Evolutionary conservation across 2,888 invertebrate species (phyloP), one percentile per base, ranked within the genome.

Genomic region (Meteorus colon): DNA sequence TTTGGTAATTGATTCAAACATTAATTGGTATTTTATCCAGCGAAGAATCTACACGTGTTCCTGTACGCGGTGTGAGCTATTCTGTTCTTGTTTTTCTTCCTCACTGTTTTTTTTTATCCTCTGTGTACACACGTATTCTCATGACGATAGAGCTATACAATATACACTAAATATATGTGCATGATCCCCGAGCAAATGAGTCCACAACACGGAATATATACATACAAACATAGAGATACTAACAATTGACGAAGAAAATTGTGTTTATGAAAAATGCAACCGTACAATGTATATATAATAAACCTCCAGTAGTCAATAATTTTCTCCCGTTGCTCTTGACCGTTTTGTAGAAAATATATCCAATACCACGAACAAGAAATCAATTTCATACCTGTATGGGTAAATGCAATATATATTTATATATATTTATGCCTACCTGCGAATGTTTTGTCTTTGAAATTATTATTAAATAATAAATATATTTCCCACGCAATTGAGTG

Each of bases 251-350:
- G 85, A 80, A 82, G 82, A 81, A 86, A 85, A 86, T 84, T 83
- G 82, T 86, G 83, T 19, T 83, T 85, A 85, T 86, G 84, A 85
- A 85, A 86, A 83, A 85, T 86, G 85, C 82, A 86, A 76, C 82
- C 77, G 74, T 77, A 77, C 81, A 78, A 77, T 81, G 75, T 74
- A 73, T 78, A 78, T 80, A 78, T 81, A 82, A 82, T 82, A 83
- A 83, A 82, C 29, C 51, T 29, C 45, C 8, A 2, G 29, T 19
- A 55, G 48, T 51, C 48, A 68, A 68, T 51, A 68, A 27, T 68
- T 68, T 68, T 68, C n/a, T 51, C 16, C n/a, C 29, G 34, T 24
- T 45, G 68, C 48, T 51, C 68, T 68, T 68, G 68, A 68, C 68
- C 29, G 48, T 68, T 68, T 48, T 45, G 55, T 6, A 19, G 19